phyloP scores from a whole-genome alignment of 2,113 vertebrate species.

The Taxidea taxus region DNA sequence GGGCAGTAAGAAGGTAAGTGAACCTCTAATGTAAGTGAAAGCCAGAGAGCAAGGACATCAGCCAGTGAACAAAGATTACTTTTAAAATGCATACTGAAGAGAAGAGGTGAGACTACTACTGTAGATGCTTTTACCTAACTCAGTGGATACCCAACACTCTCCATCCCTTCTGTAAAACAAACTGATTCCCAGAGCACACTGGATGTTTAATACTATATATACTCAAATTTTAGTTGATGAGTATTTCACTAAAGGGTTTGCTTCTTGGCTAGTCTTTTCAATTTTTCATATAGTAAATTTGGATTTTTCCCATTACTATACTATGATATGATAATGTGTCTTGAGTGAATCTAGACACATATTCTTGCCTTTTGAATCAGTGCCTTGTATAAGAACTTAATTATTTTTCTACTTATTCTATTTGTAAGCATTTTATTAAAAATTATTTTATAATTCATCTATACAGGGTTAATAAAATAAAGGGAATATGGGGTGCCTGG shows the following conservation, averaged over 20 bases:
- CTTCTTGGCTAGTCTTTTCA: slow-evolving; percentile 2
- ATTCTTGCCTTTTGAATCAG: slow-evolving; percentile 15
- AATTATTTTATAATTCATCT: neutral
- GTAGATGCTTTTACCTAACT: neutral
- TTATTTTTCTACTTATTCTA: neutral
- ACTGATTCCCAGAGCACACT: neutral
- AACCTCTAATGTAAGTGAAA: neutral
- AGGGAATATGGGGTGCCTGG: no score
- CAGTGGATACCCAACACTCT: neutral
- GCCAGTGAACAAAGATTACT: neutral
- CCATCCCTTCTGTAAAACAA: neutral
- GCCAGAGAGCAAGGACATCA: neutral
- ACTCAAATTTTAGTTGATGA: neutral
- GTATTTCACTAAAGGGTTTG: neutral
- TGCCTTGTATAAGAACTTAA: neutral
- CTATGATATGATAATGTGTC: neutral
- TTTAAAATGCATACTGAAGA: neutral
- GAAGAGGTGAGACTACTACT: neutral
- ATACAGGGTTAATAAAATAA: slow-evolving; percentile 2
- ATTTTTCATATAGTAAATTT: neutral
- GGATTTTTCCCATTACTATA: neutral
- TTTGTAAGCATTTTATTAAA: slow-evolving; percentile 18
- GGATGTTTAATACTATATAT: neutral
- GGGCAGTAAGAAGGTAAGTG: neutral
- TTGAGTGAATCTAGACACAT: neutral